These are phyloP conservation scores for Tiaroga cobitis DNA, from an alignment of 2,797 vertebrate species.

Conservation along the genomic window DNA sequence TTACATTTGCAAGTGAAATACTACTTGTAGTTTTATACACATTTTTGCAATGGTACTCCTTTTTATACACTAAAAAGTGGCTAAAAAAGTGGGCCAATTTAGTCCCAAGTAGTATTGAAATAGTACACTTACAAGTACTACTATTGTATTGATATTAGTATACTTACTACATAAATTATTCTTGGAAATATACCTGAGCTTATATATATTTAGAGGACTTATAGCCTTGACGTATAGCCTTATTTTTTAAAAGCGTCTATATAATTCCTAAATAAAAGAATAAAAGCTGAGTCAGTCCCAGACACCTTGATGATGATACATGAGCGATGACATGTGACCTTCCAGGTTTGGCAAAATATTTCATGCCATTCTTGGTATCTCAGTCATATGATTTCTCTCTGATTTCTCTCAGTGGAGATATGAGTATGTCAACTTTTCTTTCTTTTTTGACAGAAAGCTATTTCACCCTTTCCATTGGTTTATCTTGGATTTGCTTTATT, in stretches of 20 bases:
- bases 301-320: not conserved
- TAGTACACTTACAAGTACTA: too few relatives aligned
- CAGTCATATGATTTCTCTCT: conserved; percentile 17
- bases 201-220: too few relatives aligned
- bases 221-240: too few relatives aligned
- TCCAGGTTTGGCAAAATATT: not conserved
- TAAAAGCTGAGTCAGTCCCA: not conserved
- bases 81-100: too few relatives aligned
- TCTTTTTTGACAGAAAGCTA: not conserved
- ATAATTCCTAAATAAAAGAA: not conserved
- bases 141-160: too few relatives aligned
- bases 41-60: too few relatives aligned
- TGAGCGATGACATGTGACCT: not conserved
- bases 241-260: not conserved
- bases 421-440: not conserved
- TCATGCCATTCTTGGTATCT: conserved; percentile 23
- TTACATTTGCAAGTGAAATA: too few relatives aligned
- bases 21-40: too few relatives aligned
- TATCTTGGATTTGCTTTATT: not conserved
- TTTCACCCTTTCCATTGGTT: not conserved
- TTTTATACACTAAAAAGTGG: too few relatives aligned
- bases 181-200: too few relatives aligned
- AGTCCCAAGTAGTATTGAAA: too few relatives aligned
- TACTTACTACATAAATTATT: too few relatives aligned
- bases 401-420: not conserved